Percentiles rank a stretch among this genome's conserved stretches.
These are phyloP conservation scores for Isaurus tuberculatus DNA, from an alignment of 92 coral and sea anemone species.

Conservation along the genomic window DNA sequence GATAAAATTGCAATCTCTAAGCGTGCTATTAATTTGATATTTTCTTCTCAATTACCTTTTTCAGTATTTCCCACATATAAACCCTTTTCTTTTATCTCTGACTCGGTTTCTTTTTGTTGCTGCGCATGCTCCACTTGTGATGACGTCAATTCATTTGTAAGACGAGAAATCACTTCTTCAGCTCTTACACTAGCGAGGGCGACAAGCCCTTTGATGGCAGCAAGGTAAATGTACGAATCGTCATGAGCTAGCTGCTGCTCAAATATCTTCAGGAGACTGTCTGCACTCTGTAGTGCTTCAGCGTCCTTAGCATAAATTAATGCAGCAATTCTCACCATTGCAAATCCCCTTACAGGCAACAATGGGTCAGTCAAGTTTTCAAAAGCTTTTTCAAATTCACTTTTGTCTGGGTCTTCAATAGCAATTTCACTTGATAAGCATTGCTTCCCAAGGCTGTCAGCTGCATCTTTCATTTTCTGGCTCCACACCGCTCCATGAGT, in stretches of 20 bases:
- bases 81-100: conserved; percentile 30
- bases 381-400: conserved; percentile 78
- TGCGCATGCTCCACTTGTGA: conserved; percentile 53
- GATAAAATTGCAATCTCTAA: too few relatives aligned
- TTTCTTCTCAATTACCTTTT: conserved; percentile 44
- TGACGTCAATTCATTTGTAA: conserved; percentile 81
- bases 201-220: conserved; percentile 94
- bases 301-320: conserved; percentile 73
- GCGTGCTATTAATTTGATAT: too few relatives aligned
- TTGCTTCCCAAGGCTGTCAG: conserved; percentile 63
- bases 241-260: conserved; percentile 85
- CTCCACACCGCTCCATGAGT: conserved; percentile 93
- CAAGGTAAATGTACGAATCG: conserved; percentile 94
- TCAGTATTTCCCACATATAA: not conserved
- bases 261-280: conserved; percentile 84
- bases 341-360: conserved; percentile 90
- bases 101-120: not conserved
- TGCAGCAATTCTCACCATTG: conserved; percentile 77
- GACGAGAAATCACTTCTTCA: conserved; percentile 78
- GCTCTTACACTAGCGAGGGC: conserved; percentile 83
- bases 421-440: not conserved
- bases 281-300: conserved; percentile 76
- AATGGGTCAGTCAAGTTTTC: conserved; percentile 86
- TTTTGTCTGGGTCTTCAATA: conserved; percentile 7
- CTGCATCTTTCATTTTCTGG: conserved; percentile 69